Conservation (phyloP, 2,888 invertebrate species). For the Aphodius granarius region DNA sequence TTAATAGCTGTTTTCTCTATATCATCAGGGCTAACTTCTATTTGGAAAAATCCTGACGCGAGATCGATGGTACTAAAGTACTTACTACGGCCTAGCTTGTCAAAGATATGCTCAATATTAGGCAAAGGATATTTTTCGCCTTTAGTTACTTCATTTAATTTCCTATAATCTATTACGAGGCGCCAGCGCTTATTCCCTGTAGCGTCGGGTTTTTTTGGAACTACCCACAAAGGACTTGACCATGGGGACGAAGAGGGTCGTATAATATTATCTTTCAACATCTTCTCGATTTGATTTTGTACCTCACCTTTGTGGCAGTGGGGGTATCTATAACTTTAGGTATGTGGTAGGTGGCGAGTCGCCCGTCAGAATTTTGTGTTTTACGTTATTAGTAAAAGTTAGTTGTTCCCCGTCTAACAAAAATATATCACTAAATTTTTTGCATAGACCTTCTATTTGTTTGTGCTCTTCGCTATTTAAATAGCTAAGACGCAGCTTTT, state of each 20-base stretch:
- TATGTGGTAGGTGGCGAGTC: slow-evolving; percentile 39
- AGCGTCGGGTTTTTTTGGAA: slow-evolving; percentile 43
- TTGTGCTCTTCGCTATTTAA: slow-evolving; percentile 14
- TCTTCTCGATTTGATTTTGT: slow-evolving; percentile 39
- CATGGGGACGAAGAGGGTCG: slow-evolving; percentile 34
- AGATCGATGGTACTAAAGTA: slow-evolving; percentile 49
- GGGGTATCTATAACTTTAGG: slow-evolving; percentile 46
- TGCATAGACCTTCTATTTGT: not conserved
- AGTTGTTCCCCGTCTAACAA: not conserved
- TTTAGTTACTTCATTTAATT: slow-evolving; percentile 47
- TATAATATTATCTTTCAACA: slow-evolving; percentile 41
- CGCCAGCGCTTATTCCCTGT: slow-evolving; percentile 41
- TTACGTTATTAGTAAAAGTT: slow-evolving; percentile 2
- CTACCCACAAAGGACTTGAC: slow-evolving; percentile 39
- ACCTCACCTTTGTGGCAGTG: slow-evolving; percentile 44
- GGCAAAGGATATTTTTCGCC: slow-evolving; percentile 46
- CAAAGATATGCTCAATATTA: slow-evolving; percentile 45
- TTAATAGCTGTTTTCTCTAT: slow-evolving; percentile 36
- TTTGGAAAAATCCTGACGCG: slow-evolving; percentile 49
- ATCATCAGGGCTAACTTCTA: slow-evolving; percentile 36
- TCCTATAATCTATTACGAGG: slow-evolving; percentile 47
- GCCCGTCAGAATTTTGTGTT: slow-evolving; percentile 43
- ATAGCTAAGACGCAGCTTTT: not conserved
- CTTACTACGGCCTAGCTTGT: slow-evolving; percentile 44
- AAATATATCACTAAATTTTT: slow-evolving; percentile 15